phyloP scores from a whole-genome alignment of 1,140 invertebrate species.

The Drosophila melanogaster region Release_6_plus_ISO1_MT NC_004354.4:5366501-5367000 shows the following conservation, averaged over 20 bases:
- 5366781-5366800: slow-evolving; percentile 18
- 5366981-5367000: slow-evolving; percentile 46
- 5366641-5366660: slow-evolving; percentile 1
- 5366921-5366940: slow-evolving; percentile 32
- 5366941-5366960: slow-evolving; percentile 52
- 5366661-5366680: background rate
- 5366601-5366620: too few species aligned
- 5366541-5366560: too few species aligned
- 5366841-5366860: slow-evolving; percentile 45
- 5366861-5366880: slow-evolving; percentile 7
- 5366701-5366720: slow-evolving; percentile 4
- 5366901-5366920: slow-evolving; percentile 34
- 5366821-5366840: slow-evolving; percentile 38
- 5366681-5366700: background rate
- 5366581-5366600: too few species aligned
- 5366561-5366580: too few species aligned
- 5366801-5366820: slow-evolving; percentile 30
- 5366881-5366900: slow-evolving; percentile 11
- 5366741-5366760: slow-evolving; percentile 7
- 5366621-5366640: background rate
- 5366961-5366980: slow-evolving; percentile 35
- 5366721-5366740: slow-evolving; percentile 29
- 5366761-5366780: background rate
- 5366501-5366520: too few species aligned
- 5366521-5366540: too few species aligned